Evolutionary conservation across 2,113 vertebrate species (phyloP).

Genomic region (Leucosticte australis): DNA sequence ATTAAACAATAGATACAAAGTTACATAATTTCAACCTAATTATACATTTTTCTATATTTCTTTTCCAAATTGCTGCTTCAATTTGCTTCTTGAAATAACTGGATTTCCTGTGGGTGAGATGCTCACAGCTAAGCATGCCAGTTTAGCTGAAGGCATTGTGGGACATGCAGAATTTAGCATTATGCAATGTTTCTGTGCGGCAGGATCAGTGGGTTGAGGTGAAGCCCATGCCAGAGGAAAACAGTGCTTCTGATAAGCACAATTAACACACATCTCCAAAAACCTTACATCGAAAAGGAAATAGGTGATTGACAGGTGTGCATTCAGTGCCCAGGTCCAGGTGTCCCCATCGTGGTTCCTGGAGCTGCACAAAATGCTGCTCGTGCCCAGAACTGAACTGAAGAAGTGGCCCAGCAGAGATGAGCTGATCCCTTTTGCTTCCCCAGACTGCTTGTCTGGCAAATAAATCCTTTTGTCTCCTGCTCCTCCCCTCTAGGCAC

Average conservation of each 20-base stretch:
- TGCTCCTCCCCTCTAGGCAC: neutral
- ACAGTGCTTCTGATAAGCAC: neutral
- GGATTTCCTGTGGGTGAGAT: neutral
- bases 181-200: neutral
- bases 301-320: neutral
- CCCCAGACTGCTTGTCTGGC: no score
- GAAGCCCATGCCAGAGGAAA: neutral
- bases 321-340: neutral
- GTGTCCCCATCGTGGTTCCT: accelerated
- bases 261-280: neutral
- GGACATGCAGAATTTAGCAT: neutral
- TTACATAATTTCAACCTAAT: neutral
- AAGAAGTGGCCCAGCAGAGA: neutral
- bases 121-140: neutral
- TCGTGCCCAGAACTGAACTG: neutral
- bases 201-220: neutral
- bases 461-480: neutral
- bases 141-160: neutral
- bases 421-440: accelerated
- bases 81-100: neutral
- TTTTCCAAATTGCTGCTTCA: neutral
- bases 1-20: neutral
- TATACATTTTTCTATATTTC: neutral
- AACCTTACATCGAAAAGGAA: neutral
- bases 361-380: neutral